These are phyloP conservation scores for Phalacrocorax aristotelis DNA, from an alignment of 2,113 vertebrate genomes.

Conservation along the genomic window DNA sequence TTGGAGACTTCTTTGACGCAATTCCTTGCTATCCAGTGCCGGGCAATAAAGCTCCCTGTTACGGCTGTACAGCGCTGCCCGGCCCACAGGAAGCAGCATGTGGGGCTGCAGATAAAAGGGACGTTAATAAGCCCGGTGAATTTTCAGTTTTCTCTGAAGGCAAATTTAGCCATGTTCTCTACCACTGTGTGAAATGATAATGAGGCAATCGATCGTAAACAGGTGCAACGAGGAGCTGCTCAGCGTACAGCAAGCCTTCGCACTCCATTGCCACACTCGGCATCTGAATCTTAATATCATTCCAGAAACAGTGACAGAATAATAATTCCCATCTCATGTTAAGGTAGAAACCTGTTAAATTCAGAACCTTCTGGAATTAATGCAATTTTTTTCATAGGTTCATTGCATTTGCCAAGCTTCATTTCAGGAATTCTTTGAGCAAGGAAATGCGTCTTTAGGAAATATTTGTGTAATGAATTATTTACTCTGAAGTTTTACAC, in stretches of 20 bases:
- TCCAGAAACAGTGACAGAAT: constrained; percentile 5
- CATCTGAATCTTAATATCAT: neutral
- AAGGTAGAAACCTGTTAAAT: constrained; percentile 1
- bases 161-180: neutral
- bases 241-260: neutral
- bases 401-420: neutral
- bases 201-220: constrained; percentile 39
- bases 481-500: neutral
- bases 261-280: neutral
- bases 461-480: neutral
- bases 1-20: neutral
- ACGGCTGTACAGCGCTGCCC: accelerated
- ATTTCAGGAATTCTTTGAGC: neutral
- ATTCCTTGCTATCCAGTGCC: neutral
- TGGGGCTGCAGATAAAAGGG: neutral
- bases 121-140: neutral
- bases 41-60: neutral
- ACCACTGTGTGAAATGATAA: constrained; percentile 12
- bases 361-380: constrained; percentile 5
- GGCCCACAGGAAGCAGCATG: accelerated
- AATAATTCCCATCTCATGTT: neutral
- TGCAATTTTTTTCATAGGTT: neutral
- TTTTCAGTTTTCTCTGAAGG: neutral
- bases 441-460: neutral
- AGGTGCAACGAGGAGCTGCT: neutral